A percentile compares a stretch with the other conserved stretches of the same genome.
phyloP scores from a whole-genome alignment of 2,113 vertebrate species.

The Ia io region DNA sequence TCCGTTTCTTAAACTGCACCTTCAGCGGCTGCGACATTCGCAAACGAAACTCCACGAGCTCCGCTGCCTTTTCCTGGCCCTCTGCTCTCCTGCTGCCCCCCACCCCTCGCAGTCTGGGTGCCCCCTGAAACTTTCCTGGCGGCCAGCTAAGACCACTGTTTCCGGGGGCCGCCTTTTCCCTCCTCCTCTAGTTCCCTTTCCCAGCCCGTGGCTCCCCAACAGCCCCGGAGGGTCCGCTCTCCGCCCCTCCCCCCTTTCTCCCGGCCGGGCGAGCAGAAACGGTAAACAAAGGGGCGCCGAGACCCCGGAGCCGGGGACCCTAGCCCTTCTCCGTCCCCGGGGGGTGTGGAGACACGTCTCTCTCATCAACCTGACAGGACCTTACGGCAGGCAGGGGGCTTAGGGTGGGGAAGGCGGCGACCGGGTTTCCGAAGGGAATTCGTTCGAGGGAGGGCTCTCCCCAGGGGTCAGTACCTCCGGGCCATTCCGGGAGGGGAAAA shows the following conservation, averaged over 20 bases:
- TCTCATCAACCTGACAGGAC: slow-evolving; percentile 6
- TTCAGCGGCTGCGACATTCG: background rate
- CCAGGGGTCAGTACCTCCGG: slow-evolving; percentile 23
- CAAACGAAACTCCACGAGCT: background rate
- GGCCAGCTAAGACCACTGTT: background rate
- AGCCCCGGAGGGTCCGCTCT: background rate
- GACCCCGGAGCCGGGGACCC: background rate
- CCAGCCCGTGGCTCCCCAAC: background rate
- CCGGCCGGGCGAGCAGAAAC: background rate
- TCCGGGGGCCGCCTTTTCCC: no score
- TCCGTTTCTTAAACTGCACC: background rate
- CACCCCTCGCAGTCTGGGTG: background rate
- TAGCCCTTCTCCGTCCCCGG: background rate
- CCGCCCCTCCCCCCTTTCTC: background rate
- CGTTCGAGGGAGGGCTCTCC: slow-evolving; percentile 46
- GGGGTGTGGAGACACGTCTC: background rate
- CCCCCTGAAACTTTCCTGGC: slow-evolving; percentile 47
- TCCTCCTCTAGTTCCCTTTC: background rate
- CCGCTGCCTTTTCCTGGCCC: background rate
- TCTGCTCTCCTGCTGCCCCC: background rate
- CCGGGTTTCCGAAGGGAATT: slow-evolving; percentile 39
- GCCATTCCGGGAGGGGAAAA: background rate
- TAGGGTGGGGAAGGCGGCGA: background rate
- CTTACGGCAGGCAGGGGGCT: background rate
- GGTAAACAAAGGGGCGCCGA: slow-evolving; percentile 58